Base-by-base conservation (phyloP, 2,113 vertebrate genomes). In the Maylandia zebra region DNA sequence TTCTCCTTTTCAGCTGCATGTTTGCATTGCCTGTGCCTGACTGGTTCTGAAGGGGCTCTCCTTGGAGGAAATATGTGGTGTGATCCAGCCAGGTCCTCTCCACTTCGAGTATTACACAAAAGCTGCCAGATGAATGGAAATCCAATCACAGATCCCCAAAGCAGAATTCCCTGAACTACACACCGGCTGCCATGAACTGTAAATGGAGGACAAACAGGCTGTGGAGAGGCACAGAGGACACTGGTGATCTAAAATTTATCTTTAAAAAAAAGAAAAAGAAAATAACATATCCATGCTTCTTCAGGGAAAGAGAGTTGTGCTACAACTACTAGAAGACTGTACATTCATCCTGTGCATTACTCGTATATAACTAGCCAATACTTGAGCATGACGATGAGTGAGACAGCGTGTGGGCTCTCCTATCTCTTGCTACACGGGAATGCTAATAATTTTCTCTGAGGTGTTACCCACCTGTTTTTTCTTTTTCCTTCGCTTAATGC, bases 401-500 rank as follows among this genome's bases (percentile, higher is more conserved):
- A 87, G 64, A 83, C 53, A 56, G 41, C 30, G 87, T 81, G 90
- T 97, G 95, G 92, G 96, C 90, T n/a, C 92, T 87, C 71, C 76
- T 64, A 61, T 84, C 85, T 87, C 86, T 89, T 84, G 80, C 85
- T 90, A 89, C 86, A 85, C 64, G 82, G 92, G 89, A 96, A 94
- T 94, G 92, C 84, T 90, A 86, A 94, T 93, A 76, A 94, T 92
- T 96, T 96, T 92, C 76, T 89, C 86, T 43, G 83, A 93, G 95
- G 89, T 91, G 94, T 96, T 95, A 86, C 84, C 83, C 91, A 89
- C 93, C 91, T 85, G 82, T 80, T 85, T 86, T 57, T 66, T 90
- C 66, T 81, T 84, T 86, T 90, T 93, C 76, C 94, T 83, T 86
- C 83, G 83, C 55, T 94, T 93, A 92, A 92, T 82, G 93, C 79